A percentile compares a stretch with the other conserved stretches of the same genome.
Evolutionary conservation across 2,888 invertebrate species (phyloP).

Genomic region (Zygogramma bicolorata): DNA sequence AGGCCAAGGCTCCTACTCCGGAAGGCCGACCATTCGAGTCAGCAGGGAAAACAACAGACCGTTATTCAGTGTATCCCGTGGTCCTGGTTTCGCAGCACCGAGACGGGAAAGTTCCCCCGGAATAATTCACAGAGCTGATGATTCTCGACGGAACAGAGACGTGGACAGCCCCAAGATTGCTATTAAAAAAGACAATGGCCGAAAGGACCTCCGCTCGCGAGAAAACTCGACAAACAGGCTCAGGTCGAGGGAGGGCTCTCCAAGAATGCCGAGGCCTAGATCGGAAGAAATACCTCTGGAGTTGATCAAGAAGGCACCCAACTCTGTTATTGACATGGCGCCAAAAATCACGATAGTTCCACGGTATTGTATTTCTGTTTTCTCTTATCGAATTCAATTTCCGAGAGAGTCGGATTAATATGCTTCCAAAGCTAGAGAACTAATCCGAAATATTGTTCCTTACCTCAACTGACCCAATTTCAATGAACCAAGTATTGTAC

Average conservation of each 20-base stretch:
- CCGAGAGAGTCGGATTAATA: no score
- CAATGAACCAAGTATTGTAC: no score
- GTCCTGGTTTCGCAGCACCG: slow-evolving; percentile 67
- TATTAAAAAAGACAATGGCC: slow-evolving; percentile 50
- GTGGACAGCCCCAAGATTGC: slow-evolving; percentile 58
- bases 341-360: slow-evolving; percentile 65
- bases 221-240: slow-evolving; percentile 52
- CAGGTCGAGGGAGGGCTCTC: slow-evolving; percentile 80
- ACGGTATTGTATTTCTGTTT: slow-evolving; percentile 48
- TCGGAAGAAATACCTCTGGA: slow-evolving; percentile 87
- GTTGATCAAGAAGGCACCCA: slow-evolving; percentile 76
- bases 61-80: slow-evolving; percentile 61
- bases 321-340: slow-evolving; percentile 66
- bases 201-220: slow-evolving; percentile 46
- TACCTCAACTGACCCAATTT: no score
- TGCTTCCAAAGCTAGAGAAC: no score
- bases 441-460: no score
- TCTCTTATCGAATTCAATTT: no score
- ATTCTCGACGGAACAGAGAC: slow-evolving; percentile 50
- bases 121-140: slow-evolving; percentile 62
- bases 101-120: slow-evolving; percentile 64
- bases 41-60: slow-evolving; percentile 62
- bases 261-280: slow-evolving; percentile 77
- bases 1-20: slow-evolving; percentile 58
- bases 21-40: slow-evolving; percentile 58